These are phyloP conservation scores for Yponomeuta cagnagella DNA, from an alignment of 2,888 invertebrate genomes.

Conservation along the genomic window DNA sequence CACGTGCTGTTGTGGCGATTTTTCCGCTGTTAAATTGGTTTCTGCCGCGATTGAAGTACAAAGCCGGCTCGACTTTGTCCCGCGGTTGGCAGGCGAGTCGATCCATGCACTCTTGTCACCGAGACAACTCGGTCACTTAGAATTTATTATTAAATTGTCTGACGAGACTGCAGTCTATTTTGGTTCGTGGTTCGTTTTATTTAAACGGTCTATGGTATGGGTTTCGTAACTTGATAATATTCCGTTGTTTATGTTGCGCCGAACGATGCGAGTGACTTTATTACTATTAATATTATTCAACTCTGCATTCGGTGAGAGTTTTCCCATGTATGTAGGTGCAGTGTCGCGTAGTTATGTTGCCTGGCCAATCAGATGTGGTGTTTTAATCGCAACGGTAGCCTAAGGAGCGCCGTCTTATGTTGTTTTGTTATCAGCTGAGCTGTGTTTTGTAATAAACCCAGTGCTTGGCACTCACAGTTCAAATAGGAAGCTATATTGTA, in stretches of 20 bases:
- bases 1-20: slow-evolving; percentile 53
- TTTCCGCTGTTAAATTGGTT: slow-evolving; percentile 42
- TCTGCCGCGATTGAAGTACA: slow-evolving; percentile 31
- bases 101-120: slow-evolving; percentile 16
- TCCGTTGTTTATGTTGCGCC: slow-evolving; percentile 19
- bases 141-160: neutral
- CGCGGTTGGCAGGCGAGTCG: slow-evolving; percentile 26
- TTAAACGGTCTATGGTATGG: slow-evolving; percentile 30
- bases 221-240: slow-evolving; percentile 4
- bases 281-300: neutral
- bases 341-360: neutral
- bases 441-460: neutral
- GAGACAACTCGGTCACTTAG: slow-evolving; percentile 29
- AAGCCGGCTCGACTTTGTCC: slow-evolving; percentile 37
- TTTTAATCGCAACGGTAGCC: neutral
- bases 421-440: neutral
- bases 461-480: neutral
- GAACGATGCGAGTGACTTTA: neutral
- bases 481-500: neutral
- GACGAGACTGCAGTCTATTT: slow-evolving; percentile 52
- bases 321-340: too few relatives aligned
- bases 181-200: slow-evolving; percentile 25
- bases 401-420: neutral
- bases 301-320: too few relatives aligned
- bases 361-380: neutral